A percentile compares a stretch with the other conserved stretches of the same genome.
These are phyloP conservation scores for Amphiprion percula DNA, from an alignment of 2,113 vertebrate species.

Conservation along the genomic window DNA sequence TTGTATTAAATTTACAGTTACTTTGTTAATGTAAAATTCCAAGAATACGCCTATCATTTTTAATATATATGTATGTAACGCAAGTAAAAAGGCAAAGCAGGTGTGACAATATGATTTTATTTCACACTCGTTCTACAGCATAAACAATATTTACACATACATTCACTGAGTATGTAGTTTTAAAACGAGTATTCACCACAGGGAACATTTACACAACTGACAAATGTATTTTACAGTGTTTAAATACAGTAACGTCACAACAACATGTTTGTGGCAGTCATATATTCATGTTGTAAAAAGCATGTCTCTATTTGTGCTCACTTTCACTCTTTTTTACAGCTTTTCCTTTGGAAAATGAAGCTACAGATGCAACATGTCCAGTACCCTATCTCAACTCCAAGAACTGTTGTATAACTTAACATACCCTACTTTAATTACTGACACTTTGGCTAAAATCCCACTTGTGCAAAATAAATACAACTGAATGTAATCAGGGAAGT, in stretches of 20 bases:
- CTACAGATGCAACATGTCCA: not conserved
- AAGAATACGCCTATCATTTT: not conserved
- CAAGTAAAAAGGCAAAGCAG: constrained; percentile 6
- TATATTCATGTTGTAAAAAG: not conserved
- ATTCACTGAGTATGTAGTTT: not conserved
- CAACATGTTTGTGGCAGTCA: not conserved
- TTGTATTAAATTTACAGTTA: too few relatives aligned
- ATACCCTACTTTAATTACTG: not conserved
- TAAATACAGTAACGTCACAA: not conserved
- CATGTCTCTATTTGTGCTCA: not conserved
- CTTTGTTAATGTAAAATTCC: too few relatives aligned
- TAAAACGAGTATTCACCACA: constrained; percentile 14
- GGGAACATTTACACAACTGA: constrained; percentile 20
- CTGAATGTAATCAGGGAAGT: not conserved
- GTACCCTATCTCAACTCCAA: not conserved
- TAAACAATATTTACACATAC: constrained; percentile 1
- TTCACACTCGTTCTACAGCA: not conserved
- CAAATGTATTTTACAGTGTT: constrained; percentile 1
- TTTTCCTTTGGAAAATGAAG: constrained; percentile 7
- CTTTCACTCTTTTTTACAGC: not conserved
- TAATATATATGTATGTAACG: not conserved
- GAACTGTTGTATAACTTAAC: not conserved
- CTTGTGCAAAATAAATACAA: not conserved
- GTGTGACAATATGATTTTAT: constrained; percentile 30
- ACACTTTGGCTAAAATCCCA: not conserved